Base-by-base conservation (phyloP, 2,113 vertebrate genomes). In the Pomatorhinus ruficollis region DNA sequence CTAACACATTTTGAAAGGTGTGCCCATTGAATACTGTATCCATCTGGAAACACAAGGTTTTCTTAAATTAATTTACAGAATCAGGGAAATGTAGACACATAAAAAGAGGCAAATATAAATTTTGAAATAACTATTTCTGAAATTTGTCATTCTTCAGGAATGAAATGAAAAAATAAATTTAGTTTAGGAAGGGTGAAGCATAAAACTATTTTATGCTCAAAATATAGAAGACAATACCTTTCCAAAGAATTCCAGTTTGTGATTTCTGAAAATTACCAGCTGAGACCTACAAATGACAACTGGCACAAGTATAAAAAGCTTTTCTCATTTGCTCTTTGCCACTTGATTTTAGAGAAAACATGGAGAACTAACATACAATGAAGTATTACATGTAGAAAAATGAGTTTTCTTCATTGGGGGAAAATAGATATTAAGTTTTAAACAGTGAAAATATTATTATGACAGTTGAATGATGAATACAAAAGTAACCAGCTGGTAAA, bases 141-240 rank as follows among this genome's bases (percentile, higher is more conserved):
- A 94, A 70, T n/a, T 21, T 3, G 0, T 4, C 15, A 16, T 49
- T 35, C 0, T 60, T 94, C 21, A 53, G 5, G 6, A 78, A 59
- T 30, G 56, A 53, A 68, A 83, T 21, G 10, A 35, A n/a, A 3
- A 57, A 71, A 35, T 8, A 54, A 37, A 2, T 30, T 31, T 28
- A 40, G 59, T 13, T n/a, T 45, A 5, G 40, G 31, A 12, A 79
- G 0, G 0, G 6, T 18, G 8, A 22, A 50, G 1, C 6, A n/a
- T n/a, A 44, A 50, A 75, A 19, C 1, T 57, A 17, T 45, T 74
- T 74, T 22, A 37, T 49, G 1, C 5, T 61, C 7, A 47, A 70
- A 66, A 52, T 12, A 44, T 6, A 18, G 4, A 69, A 52, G 8
- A 40, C 1, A 30, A 37, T 47, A 33, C 1, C 85, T 82, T 57